Evolutionary conservation across 2,888 invertebrate species (phyloP).

Genomic region (Dryobotodes eremita): DNA sequence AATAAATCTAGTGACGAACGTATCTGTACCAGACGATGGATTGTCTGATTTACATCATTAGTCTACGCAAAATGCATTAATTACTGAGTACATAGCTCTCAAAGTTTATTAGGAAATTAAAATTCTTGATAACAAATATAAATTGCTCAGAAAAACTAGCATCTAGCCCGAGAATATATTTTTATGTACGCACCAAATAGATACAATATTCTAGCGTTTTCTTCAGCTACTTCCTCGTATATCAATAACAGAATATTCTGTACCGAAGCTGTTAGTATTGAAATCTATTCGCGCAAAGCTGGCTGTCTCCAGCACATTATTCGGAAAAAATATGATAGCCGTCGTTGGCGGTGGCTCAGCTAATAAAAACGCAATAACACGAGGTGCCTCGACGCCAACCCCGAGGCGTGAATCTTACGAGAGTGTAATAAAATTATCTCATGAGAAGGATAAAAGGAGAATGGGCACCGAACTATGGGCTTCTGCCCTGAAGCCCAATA

Average conservation of each 20-base stretch:
- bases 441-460: conserved; percentile 79
- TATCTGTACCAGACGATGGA: conserved; percentile 37
- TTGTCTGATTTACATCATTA: conserved; percentile 42
- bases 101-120: background rate
- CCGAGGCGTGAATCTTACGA: conserved; percentile 82
- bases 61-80: conserved; percentile 44
- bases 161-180: background rate
- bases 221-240: conserved; percentile 25
- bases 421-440: conserved; percentile 87
- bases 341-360: conserved; percentile 74
- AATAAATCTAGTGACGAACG: conserved; percentile 72
- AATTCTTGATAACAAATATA: background rate
- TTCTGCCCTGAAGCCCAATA: too few species aligned
- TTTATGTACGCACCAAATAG: background rate
- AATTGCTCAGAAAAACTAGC: background rate
- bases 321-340: conserved; percentile 82
- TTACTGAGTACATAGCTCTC: conserved; percentile 25
- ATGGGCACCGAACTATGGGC: too few species aligned
- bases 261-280: conserved; percentile 68
- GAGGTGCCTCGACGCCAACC: conserved; percentile 76
- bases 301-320: conserved; percentile 79
- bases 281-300: conserved; percentile 77
- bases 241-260: conserved; percentile 34
- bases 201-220: conserved; percentile 7
- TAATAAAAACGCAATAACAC: conserved; percentile 89